These are phyloP conservation scores for Drosophila ustulata DNA, from an alignment of 2,888 invertebrate genomes.

Conservation along the genomic window DNA sequence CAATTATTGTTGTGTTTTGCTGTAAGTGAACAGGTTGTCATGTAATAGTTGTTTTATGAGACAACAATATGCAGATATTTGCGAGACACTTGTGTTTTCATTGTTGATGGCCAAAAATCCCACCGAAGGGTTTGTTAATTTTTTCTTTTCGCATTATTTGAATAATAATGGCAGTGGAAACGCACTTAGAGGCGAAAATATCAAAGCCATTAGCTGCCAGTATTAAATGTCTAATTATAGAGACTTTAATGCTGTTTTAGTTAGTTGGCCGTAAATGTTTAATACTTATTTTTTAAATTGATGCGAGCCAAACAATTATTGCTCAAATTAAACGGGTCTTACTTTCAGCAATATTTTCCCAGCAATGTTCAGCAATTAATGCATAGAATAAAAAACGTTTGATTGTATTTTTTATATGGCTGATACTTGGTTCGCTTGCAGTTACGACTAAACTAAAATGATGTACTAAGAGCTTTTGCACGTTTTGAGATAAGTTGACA, in stretches of 20 bases:
- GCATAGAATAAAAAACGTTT: not conserved
- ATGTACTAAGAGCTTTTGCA: not conserved
- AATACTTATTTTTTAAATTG: slow-evolving; percentile 24
- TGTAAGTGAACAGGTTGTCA: slow-evolving; percentile 12
- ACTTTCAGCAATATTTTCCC: slow-evolving; percentile 17
- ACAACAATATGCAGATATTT: slow-evolving; percentile 45
- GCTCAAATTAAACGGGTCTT: slow-evolving; percentile 18
- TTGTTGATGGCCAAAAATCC: slow-evolving; percentile 9
- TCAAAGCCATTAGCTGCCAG: slow-evolving; percentile 55
- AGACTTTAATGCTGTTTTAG: slow-evolving; percentile 16
- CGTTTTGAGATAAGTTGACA: slow-evolving; percentile 26
- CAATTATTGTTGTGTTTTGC: slow-evolving; percentile 3
- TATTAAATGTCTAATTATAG: slow-evolving; percentile 56
- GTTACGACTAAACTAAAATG: not conserved
- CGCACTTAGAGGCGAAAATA: slow-evolving; percentile 57
- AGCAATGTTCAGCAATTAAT: not conserved
- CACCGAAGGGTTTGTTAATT: not conserved
- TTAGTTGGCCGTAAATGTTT: slow-evolving; percentile 17
- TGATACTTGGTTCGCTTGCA: not conserved
- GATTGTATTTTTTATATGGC: not conserved
- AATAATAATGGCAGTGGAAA: slow-evolving; percentile 51
- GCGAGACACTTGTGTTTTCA: slow-evolving; percentile 10
- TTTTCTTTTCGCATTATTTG: slow-evolving; percentile 52
- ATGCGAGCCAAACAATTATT: not conserved
- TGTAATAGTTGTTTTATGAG: slow-evolving; percentile 15